Base-by-base conservation (phyloP, 2,113 vertebrate genomes). In the Girardinichthys multiradiatus region DNA sequence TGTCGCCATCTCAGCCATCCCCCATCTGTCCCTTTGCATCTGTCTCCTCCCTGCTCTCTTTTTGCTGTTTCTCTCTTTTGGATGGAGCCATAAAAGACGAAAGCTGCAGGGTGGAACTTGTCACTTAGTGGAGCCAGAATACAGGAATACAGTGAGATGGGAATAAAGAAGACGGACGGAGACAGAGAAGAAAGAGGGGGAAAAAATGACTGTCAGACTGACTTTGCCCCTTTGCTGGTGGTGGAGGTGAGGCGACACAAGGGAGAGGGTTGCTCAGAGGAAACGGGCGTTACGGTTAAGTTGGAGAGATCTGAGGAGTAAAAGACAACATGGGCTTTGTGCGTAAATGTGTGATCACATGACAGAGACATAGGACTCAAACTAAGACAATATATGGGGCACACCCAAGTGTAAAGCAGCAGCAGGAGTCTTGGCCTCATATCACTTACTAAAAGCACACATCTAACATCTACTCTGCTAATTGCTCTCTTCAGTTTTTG, bases 151-250 rank as follows among this genome's bases (percentile, higher is more conserved):
- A 68, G 67, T 70, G 48, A 19, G 19, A 14, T 2, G 13, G 4
- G 26, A 37, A 68, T 57, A 61, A 72, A 33, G 2, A 73, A 45
- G 69, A 81, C 80, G 67, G 68, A 59, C 21, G 54, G 63, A 84
- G 77, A 89, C 76, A 85, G 72, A 61, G 73, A 60, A 57, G 74
- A 64, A 72, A 78, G 74, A 48, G 67, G 29, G 80, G 62, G 63
- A 74, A 60, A 78, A 82, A 79, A 86, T 86, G 77, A 69, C 79
- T n/a, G n/a, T n/a, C n/a, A 84, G 90, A 83, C 90, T 91, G 91
- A 89, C 90, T 84, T 91, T 92, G 92, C 91, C 83, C 84, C 75
- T 80, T 83, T 90, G 91, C 89, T 90, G 91, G 83, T 71, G 57
- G 1, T 69, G 81, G 81, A 75, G 75, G 80, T 10, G 87, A 84